phyloP scores from a whole-genome alignment of 2,888 invertebrate genomes.

The Poecilus cupreus region DNA sequence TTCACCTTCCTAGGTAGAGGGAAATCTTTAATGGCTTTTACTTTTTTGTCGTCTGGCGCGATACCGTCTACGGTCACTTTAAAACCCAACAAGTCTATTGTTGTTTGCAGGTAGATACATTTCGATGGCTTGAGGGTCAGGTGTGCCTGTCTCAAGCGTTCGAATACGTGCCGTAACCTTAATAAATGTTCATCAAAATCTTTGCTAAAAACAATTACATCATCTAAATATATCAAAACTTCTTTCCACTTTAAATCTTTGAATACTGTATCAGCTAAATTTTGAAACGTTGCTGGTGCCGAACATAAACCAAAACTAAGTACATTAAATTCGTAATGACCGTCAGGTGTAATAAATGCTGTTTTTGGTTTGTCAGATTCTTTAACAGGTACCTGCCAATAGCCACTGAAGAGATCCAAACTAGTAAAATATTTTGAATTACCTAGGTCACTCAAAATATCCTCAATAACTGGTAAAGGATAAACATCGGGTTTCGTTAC shows the following conservation, averaged over 20 bases:
- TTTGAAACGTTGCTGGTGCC: slow-evolving; percentile 63
- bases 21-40: slow-evolving; percentile 57
- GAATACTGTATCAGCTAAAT: slow-evolving; percentile 35
- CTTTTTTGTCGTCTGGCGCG: slow-evolving; percentile 51
- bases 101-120: slow-evolving; percentile 54
- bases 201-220: slow-evolving; percentile 51
- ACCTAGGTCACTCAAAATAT: background rate
- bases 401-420: background rate
- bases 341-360: slow-evolving; percentile 35
- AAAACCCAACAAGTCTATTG: no score
- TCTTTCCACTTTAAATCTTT: slow-evolving; percentile 54
- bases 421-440: background rate
- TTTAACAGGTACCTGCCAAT: background rate
- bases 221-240: slow-evolving; percentile 56
- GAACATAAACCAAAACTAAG: slow-evolving; percentile 64
- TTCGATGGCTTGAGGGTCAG: slow-evolving; percentile 59
- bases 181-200: slow-evolving; percentile 42
- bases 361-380: background rate
- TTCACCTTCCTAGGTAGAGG: slow-evolving; percentile 54
- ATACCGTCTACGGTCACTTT: slow-evolving; percentile 46
- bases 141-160: slow-evolving; percentile 50
- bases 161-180: slow-evolving; percentile 51
- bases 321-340: slow-evolving; percentile 63
- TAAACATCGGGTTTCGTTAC: slow-evolving; percentile 52
- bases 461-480: background rate